Evolutionary conservation across 2,113 vertebrate species (phyloP).

Genomic region (Candoia aspera): DNA sequence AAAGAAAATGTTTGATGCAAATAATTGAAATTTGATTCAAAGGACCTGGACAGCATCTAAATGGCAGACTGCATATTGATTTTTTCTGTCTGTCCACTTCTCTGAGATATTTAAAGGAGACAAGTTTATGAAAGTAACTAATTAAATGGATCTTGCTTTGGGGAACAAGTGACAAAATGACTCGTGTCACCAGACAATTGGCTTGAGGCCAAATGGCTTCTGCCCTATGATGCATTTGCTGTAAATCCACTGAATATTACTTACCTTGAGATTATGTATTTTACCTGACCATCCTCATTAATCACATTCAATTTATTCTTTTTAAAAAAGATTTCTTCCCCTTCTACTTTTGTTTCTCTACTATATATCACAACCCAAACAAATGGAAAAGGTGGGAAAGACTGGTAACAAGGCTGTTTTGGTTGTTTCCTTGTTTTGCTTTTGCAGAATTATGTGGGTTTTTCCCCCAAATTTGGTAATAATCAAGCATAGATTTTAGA

Average conservation of each 20-base stretch:
- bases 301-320: neutral
- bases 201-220: neutral
- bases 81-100: neutral
- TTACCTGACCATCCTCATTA: neutral
- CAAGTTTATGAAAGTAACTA: neutral
- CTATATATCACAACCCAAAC: neutral
- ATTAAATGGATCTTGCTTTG: slow-evolving; percentile 7
- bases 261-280: slow-evolving; percentile 1
- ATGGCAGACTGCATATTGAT: neutral
- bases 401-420: neutral
- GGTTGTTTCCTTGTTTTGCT: neutral
- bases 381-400: neutral
- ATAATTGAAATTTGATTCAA: neutral
- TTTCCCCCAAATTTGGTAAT: neutral
- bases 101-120: neutral
- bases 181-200: neutral
- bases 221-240: neutral
- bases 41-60: too few species aligned
- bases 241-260: slow-evolving; percentile 1
- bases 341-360: neutral
- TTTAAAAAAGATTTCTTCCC: neutral
- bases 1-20: neutral
- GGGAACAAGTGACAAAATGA: slow-evolving; percentile 10
- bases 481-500: neutral
- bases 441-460: neutral